phyloP scores from a whole-genome alignment of 2,113 vertebrate species.

The Eleginops maclovinus region DNA sequence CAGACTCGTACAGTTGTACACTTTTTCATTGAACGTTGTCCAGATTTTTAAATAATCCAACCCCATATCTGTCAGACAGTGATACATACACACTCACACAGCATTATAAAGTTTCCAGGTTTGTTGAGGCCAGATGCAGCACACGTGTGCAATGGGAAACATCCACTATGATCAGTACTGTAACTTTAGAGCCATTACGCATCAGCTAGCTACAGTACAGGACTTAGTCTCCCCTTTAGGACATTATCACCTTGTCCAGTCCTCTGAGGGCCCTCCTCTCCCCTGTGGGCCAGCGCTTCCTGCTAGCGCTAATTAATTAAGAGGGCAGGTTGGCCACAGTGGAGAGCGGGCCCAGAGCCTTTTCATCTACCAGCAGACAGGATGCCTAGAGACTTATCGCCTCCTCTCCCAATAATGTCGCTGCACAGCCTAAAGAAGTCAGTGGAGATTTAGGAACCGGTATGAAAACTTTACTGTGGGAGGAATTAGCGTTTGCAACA shows the following conservation, averaged over 20 bases:
- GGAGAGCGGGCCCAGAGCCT: constrained; percentile 82
- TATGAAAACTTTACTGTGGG: constrained; percentile 36
- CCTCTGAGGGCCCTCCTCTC: constrained; percentile 77
- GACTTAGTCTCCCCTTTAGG: constrained; percentile 81
- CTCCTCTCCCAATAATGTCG: constrained; percentile 68
- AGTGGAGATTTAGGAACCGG: constrained; percentile 59
- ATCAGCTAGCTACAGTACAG: constrained; percentile 54
- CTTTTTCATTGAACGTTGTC: too few relatives aligned
- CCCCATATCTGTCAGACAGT: background rate
- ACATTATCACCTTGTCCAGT: constrained; percentile 87
- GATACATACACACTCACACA: background rate
- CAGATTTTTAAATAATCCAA: background rate
- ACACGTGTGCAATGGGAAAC: constrained; percentile 1
- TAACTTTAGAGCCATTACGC: constrained; percentile 31
- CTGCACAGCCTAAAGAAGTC: constrained; percentile 59
- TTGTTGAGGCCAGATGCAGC: constrained; percentile 12
- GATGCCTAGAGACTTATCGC: constrained; percentile 80
- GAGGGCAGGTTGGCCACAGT: constrained; percentile 84
- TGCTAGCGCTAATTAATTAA: constrained; percentile 88
- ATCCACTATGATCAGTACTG: constrained; percentile 15
- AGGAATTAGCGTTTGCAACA: constrained; percentile 30
- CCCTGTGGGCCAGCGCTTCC: constrained; percentile 79
- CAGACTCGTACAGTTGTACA: too few relatives aligned
- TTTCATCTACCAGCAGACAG: constrained; percentile 81
- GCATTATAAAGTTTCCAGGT: constrained; percentile 3